Base-by-base conservation (phyloP, 2,888 invertebrate species). In the Ennomos fuscantarius region DNA sequence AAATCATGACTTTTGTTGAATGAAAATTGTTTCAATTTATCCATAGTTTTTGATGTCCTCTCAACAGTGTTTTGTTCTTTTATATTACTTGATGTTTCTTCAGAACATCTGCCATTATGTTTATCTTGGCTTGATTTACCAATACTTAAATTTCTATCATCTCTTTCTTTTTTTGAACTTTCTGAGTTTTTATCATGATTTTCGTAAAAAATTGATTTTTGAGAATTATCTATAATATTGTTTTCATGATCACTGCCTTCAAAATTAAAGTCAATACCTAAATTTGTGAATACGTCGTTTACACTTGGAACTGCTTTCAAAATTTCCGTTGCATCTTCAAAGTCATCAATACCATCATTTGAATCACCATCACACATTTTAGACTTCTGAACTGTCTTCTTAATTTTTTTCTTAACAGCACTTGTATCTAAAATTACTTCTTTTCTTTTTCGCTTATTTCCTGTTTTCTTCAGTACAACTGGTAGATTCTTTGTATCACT, bases 301-400 rank as follows among this genome's bases (percentile, higher is more conserved):
- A 92, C 92, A 79, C 92, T 92, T 0, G 92, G 92, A 5, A 92
- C 79, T 62, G 78, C 85, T 63, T 92, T 84, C 36, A 92, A 70
- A 31, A 83, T 60, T 41, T 63, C 69, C 12, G 55, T 55, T 41
- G 32, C 60, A 51, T 45, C 67, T 31, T 15, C 53, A 39, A 58
- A 56, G 35, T 73, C 72, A 59, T 76, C 75, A 62, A 64, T 77
- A 55, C 73, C 69, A 62, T 63, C 64, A 40, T 13, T 41, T 44
- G 65, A 65, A 43, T 64, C 48, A 50, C 35, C 58, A 42, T 33
- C 56, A 58, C 50, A 62, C 57, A 69, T 76, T 65, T 73, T 71
- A 8, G 35, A 31, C 61, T 74, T 77, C 66, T 79, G 75, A 6
- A 45, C 35, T 44, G 62, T 73, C 63, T 79, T 81, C 9, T 58